Evolutionary conservation across 1,140 invertebrate genomes (phyloP), one percentile per base, ranked within the genome.

Genomic region (Neodiprion lecontei): DNA sequence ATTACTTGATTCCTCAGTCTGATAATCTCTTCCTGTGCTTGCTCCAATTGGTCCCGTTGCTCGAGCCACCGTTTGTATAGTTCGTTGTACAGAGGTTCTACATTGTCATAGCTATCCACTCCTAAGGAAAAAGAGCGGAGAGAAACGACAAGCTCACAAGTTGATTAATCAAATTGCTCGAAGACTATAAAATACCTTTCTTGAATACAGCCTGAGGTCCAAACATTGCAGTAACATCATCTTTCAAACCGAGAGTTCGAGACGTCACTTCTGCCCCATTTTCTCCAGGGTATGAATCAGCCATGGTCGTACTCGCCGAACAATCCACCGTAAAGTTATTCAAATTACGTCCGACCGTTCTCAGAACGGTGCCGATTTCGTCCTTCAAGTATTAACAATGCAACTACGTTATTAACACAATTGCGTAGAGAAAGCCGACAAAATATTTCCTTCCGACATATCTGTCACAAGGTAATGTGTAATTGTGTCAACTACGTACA

Each of bases 1-100:
- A 79, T 76, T 70, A 88, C 81, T 80, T 87, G 87, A 72, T 82
- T 79, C 72, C 80, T 81, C 61, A 88, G 61, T 23, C 76, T 77
- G 69, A 79, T 81, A 73, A 84, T 81, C 66, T 87, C 85, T 9
- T 80, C 76, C 12, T 84, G 77, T 9, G 86, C 75, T 10, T 76
- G 75, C 12, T 81, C 80, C 17, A 88, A 75, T 69, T 83, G 80
- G 48, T 79, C 80, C 47, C 80, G 76, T 69, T 87, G 80, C 10
- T 50, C 78, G 9, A 82, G 80, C 70, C 86, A 79, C 76, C 86
- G 80, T 65, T 74, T 71, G 72, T 83, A 76, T 40, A 84, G 72
- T 28, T 77, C 78, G n/a, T 76, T 61, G 50, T 79, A 80, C 72
- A 79, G 82, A 2, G 53, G 75, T 48, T 75, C 72, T 11, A 80